Base-by-base conservation (phyloP, 2,888 invertebrate genomes). In the Atrina japonica region DNA sequence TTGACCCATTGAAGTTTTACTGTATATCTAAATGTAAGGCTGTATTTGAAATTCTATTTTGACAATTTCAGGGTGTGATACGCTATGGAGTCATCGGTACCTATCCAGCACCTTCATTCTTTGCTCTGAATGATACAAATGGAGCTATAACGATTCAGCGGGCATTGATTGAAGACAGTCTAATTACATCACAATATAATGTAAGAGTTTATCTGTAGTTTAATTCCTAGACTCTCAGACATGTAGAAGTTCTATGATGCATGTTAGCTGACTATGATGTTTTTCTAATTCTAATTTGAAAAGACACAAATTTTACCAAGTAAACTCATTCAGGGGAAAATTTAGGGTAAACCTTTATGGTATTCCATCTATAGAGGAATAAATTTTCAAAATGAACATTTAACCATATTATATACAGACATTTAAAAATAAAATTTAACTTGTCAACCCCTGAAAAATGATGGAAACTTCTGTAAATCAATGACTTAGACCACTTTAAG, bases 101-200 rank as follows among this genome's bases (percentile, higher is more conserved):
- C 18, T 73, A 70, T 18, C 76, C 76, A 9, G 70, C 68, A 16
- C 73, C 66, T 25, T 64, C 65, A 7, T 76, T 76, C 58, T 76
- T 76, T 52, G 9, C 16, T 11, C 53, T 75, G 6, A 66, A 72
- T 40, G 25, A 25, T 14, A 65, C 55, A 18, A 66, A 47, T 21
- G 73, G 68, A 23, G 29, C 25, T 11, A 56, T 73, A 3, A 61
- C 61, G 3, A 23, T 64, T 3, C 30, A 6, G 1, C 40, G 69
- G 35, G 59, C 60, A 50, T 67, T 81, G 25, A 56, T 35, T 9
- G 52, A 63, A 41, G 73, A 73, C 23, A 43, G 65, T 43, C 27
- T 66, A 9, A 50, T 59, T 27, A 68, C 65, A 40, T 27, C 29
- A 16, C 21, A n/a, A 0, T 81, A 81, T 59, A 53, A 45, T 16